A percentile compares a stretch with the other conserved stretches of the same genome.
These are phyloP conservation scores for Paelopatides confundens DNA, from an alignment of 53 echinoderm and acorn worm species.

Conservation along the genomic window DNA sequence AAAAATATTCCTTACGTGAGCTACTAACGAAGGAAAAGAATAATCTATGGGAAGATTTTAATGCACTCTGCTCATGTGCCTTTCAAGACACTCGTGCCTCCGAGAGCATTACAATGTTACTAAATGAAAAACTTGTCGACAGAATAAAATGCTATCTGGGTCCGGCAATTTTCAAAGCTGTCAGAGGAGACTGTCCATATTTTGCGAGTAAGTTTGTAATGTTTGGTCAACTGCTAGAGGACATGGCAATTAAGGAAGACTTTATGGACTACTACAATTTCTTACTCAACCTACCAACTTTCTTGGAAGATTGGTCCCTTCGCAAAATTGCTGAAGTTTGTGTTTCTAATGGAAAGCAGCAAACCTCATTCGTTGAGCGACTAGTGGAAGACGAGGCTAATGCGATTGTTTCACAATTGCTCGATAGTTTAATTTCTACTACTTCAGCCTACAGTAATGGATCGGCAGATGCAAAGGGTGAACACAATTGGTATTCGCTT, in stretches of 20 bases:
- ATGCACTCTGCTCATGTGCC: background rate
- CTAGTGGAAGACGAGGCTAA: background rate
- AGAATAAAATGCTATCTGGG: background rate
- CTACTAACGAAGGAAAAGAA: constrained; percentile 5
- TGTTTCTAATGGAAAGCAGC: background rate
- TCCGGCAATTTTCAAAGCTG: background rate
- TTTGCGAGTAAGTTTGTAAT: background rate
- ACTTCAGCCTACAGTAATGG: background rate
- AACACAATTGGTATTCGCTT: background rate
- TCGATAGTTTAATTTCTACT: background rate
- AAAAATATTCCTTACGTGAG: constrained; percentile 6
- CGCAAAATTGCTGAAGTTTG: background rate
- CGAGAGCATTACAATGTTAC: background rate
- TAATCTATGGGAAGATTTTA: constrained; percentile 2
- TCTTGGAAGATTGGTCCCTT: constrained; percentile 10
- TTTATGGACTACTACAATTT: background rate
- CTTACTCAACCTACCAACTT: background rate
- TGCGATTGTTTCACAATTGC: background rate
- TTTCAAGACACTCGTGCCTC: constrained; percentile 31
- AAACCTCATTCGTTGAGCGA: background rate
- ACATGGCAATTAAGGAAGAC: background rate
- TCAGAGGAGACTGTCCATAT: constrained; percentile 1
- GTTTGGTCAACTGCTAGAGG: background rate
- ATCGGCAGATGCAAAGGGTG: background rate
- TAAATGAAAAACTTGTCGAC: background rate